A percentile compares a stretch with the other conserved stretches of the same genome.
These are phyloP conservation scores for Parnassius mnemosyne DNA, from an alignment of 2,888 invertebrate genomes.

Conservation along the genomic window DNA sequence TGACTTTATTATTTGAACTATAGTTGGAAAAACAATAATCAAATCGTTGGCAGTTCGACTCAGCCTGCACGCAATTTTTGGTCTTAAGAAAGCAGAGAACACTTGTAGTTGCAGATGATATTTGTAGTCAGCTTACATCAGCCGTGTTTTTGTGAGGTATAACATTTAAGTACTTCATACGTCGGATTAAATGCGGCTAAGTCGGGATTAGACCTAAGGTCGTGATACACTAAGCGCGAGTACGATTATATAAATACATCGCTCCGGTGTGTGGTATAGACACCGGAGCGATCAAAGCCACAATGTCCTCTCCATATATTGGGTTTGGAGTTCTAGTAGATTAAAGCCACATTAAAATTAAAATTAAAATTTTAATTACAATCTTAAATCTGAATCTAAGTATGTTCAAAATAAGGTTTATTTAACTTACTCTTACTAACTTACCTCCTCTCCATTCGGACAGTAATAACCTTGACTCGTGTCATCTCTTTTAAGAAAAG, in stretches of 20 bases:
- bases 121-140: conserved; percentile 16
- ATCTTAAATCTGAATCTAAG: too few relatives aligned
- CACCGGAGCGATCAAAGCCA: too few relatives aligned
- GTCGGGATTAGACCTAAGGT: conserved; percentile 34
- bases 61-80: conserved; percentile 1
- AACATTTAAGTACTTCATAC: conserved; percentile 43
- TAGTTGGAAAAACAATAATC: conserved; percentile 12
- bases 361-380: too few relatives aligned
- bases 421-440: too few relatives aligned
- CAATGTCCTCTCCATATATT: too few relatives aligned
- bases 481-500: too few relatives aligned
- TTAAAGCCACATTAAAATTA: too few relatives aligned
- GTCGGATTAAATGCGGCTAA: conserved; percentile 46
- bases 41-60: background rate
- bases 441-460: too few relatives aligned
- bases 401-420: too few relatives aligned
- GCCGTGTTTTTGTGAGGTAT: conserved; percentile 29
- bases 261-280: too few relatives aligned
- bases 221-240: conserved; percentile 27
- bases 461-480: too few relatives aligned
- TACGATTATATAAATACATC: background rate
- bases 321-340: too few relatives aligned
- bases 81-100: background rate
- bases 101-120: conserved; percentile 8
- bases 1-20: background rate